Evolutionary conservation across 1,140 invertebrate species (phyloP), one percentile per base, ranked within the genome.

Genomic region (Tribolium madens): DNA sequence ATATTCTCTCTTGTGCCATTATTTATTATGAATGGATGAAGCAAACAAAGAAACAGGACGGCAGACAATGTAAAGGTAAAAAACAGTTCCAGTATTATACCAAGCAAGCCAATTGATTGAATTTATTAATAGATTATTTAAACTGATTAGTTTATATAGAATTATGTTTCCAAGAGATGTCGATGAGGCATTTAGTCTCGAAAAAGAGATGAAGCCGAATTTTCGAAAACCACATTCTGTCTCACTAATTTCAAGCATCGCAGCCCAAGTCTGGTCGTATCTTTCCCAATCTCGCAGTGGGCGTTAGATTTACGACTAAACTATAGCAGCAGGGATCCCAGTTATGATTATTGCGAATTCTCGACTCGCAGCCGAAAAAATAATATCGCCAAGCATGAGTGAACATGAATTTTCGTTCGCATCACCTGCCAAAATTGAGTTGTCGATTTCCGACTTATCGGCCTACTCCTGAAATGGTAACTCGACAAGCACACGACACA

Each of bases 261-360:
- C 57, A 31, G 3, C 21, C 21, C 13, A 64, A 60, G 31, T 5
- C 18, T 57, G 18, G 10, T 26, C 57, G 57, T 64, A 64, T 64
- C 57, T 18, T 64, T 33, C 26, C 18, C 57, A 21, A 18, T 31
- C 52, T 18, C 15, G 6, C 6, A 33, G 57, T 64, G 26, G 57
- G 57, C 57, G 57, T 64, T 18, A 64, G 57, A 64, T 64, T 64
- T 64, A 64, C 26, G 57, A 64, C 57, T 12, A 26, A 64, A 64
- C n/a, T 10, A 3, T n/a, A 12, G 0, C 57, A 33, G 12, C 57
- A 26, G 21, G 57, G 10, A 26, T 31, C 1, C 21, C 14, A n/a
- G 21, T 64, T 64, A 64, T 14, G 57, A 64, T 64, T 31, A 64
- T 64, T 64, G 26, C 52, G 14, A 17, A 57, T 57, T 57, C 48